Evolutionary conservation across 2,888 invertebrate species (phyloP), one percentile per base, ranked within the genome.

Genomic region (Pristionchus exspectatus): DNA sequence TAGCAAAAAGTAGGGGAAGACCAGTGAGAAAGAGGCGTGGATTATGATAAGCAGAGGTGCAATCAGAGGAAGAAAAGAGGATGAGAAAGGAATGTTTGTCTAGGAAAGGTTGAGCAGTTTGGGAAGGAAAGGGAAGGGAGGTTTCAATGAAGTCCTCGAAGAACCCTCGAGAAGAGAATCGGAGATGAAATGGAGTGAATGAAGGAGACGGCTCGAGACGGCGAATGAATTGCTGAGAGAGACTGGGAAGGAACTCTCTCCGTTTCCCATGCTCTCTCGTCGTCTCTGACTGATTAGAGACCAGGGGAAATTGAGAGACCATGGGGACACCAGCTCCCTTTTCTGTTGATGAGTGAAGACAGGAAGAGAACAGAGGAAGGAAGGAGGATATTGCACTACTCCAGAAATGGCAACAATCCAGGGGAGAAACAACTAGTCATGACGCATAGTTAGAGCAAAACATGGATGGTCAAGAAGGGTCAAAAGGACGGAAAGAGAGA

Each of bases 41-140:
- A 81, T 81, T 81, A 81, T 81, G 81, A 81, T 81, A 81, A 81
- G 81, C 54, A 81, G 81, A 81, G 81, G 50, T 12, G 81, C 81
- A 81, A 81, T 81, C 81, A 81, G n/a, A 81, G 27, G 16, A 54
- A 50, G 74, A 81, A 77, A n/a, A 77, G 77, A n/a, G 77, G 77
- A 81, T 81, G 81, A 81, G 74, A 50, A 21, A 24, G 24, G 74
- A 74, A 18, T 81, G 81, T 81, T 81, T 81, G 81, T 54, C 50
- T 81, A 27, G 38, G 0, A 24, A 33, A 74, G n/a, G 74, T 38
- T 38, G 74, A 21, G 74, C 74, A 38, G 74, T 74, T 74, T 74
- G 18, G 33, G 24, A n/a, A 72, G 33, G 24, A n/a, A 72, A 16
- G 33, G 27, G 38, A 21, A 38, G 74, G 44, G 9, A 33, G 74